Conservation (phyloP, 30 jellyfish, hydroid and myxozoan genomes). For the Euphysa ruthae region DNA sequence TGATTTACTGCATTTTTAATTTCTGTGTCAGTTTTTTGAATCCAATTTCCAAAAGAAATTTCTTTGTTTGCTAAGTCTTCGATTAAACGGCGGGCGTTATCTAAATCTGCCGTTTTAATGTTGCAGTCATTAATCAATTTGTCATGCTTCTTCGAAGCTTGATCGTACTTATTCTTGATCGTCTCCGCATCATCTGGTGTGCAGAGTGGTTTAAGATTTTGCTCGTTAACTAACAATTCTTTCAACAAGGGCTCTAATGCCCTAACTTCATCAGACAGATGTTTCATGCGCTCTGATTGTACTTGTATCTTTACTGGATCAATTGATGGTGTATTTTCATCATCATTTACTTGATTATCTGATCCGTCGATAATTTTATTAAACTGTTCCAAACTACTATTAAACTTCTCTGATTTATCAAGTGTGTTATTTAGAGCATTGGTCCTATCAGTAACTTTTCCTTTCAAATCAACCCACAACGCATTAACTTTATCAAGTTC, state of each 20-base stretch:
- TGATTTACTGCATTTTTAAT: conserved; percentile 10
- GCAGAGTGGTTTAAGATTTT: conserved; percentile 52
- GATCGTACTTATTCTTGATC: conserved; percentile 43
- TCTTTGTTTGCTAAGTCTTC: conserved; percentile 29
- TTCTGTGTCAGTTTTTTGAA: conserved; percentile 40
- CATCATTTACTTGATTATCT: conserved; percentile 40
- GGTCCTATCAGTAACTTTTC: conserved; percentile 49
- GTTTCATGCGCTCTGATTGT: conserved; percentile 40
- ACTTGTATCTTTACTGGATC: conserved; percentile 39
- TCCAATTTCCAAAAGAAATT: conserved; percentile 46
- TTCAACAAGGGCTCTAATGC: conserved; percentile 64
- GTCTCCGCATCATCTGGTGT: conserved; percentile 51
- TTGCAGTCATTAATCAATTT: conserved; percentile 27
- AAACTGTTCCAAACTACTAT: conserved; percentile 30
- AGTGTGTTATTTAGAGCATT: conserved; percentile 55
- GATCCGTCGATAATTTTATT: conserved; percentile 37
- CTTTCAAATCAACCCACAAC: conserved; percentile 71
- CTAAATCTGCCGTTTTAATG: conserved; percentile 26
- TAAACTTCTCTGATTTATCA: conserved; percentile 43
- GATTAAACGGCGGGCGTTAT: conserved; percentile 38
- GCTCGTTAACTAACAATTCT: conserved; percentile 39
- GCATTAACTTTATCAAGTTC: conserved; percentile 51
- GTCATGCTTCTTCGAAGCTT: conserved; percentile 21
- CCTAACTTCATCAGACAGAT: conserved; percentile 10
- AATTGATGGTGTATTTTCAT: conserved; percentile 49